A percentile compares a stretch with the other conserved stretches of the same genome.
phyloP scores from a whole-genome alignment of 2,797 vertebrate genomes.

The Corythornis leucogaster region DNA sequence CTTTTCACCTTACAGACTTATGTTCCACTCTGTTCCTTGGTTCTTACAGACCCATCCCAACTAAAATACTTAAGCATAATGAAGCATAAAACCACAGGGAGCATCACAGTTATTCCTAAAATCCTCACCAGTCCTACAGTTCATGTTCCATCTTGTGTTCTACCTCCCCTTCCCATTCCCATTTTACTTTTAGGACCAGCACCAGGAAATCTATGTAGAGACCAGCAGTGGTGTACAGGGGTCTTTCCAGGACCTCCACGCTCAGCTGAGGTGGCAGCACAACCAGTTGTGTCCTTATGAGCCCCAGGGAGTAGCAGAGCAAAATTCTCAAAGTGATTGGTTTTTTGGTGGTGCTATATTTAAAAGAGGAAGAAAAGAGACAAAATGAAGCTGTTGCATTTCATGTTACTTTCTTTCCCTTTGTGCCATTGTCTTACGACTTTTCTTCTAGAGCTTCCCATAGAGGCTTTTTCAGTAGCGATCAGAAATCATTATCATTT shows the following conservation, averaged over 20 bases:
- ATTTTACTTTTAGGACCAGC: neutral
- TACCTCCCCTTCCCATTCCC: neutral
- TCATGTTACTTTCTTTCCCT: neutral
- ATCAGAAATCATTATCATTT: neutral
- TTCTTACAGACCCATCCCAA: neutral
- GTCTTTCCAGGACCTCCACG: neutral
- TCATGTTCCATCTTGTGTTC: neutral
- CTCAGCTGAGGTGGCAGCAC: neutral
- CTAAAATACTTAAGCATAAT: neutral
- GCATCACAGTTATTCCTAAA: neutral
- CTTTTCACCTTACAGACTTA: neutral
- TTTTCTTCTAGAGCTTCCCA: neutral
- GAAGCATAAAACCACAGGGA: neutral
- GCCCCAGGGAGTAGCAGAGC: neutral
- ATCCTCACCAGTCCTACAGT: accelerated
- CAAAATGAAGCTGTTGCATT: neutral
- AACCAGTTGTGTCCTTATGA: neutral
- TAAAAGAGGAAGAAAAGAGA: neutral
- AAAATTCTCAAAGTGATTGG: neutral
- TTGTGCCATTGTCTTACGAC: accelerated
- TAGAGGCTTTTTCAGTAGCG: neutral
- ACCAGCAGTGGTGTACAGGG: neutral
- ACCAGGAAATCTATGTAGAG: neutral
- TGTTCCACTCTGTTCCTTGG: neutral
- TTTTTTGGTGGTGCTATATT: neutral